Conservation (phyloP, 2,797 vertebrate genomes). For the Anableps anableps region DNA sequence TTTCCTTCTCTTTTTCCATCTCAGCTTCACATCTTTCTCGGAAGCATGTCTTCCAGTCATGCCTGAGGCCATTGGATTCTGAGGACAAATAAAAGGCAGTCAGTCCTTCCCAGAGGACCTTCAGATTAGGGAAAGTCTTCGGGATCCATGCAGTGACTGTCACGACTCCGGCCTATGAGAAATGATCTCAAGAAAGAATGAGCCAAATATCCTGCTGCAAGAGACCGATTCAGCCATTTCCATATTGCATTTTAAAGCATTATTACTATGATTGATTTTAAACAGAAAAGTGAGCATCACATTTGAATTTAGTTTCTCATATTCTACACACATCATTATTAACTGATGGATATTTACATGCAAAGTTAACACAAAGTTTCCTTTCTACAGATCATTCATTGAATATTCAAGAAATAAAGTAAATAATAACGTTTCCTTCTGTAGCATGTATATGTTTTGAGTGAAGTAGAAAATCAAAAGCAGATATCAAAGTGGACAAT, state of each 20-base stretch:
- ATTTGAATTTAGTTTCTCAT: background rate
- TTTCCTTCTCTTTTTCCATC: background rate
- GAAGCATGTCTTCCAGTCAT: constrained; percentile 19
- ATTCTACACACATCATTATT: background rate
- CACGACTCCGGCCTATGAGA: constrained; percentile 30
- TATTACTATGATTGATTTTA: background rate
- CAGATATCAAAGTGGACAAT: constrained; percentile 9
- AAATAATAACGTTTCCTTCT: background rate
- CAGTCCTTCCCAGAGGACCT: constrained; percentile 10
- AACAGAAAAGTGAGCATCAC: background rate
- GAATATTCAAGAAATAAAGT: constrained; percentile 1
- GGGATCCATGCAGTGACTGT: constrained; percentile 8
- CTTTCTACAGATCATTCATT: background rate
- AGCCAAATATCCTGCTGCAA: constrained; percentile 5
- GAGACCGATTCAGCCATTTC: background rate
- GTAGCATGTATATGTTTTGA: background rate
- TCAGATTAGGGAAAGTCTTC: background rate
- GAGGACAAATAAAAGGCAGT: constrained; percentile 24
- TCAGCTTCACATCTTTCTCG: constrained; percentile 5
- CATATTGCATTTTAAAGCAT: background rate
- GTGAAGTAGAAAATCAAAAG: constrained; percentile 15
- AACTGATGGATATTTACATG: background rate
- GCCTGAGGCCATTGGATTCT: constrained; percentile 14
- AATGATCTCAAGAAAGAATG: constrained; percentile 7
- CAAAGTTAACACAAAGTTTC: background rate